phyloP scores from a whole-genome alignment of 2,888 invertebrate species.

The Chydorus sphaericus region DNA sequence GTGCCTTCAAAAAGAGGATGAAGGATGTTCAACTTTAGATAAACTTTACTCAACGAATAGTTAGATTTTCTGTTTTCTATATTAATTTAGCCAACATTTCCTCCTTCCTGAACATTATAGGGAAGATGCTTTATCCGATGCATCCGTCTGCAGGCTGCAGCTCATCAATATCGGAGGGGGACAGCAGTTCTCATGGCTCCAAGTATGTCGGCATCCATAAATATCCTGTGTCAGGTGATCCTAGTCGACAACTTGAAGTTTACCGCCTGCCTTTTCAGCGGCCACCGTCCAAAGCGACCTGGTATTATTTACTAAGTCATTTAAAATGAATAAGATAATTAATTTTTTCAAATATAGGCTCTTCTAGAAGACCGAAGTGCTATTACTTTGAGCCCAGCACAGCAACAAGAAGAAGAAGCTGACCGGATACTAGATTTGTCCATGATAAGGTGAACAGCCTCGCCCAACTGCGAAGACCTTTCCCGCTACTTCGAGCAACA shows the following conservation, averaged over 20 bases:
- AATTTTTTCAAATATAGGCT: conserved; percentile 30
- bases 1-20: too few species aligned
- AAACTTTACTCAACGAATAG: too few species aligned
- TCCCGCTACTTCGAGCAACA: not conserved
- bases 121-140: conserved; percentile 18
- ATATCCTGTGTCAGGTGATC: too few species aligned
- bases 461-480: not conserved
- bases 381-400: conserved; percentile 21
- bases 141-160: not conserved
- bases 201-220: not conserved
- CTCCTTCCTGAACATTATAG: conserved; percentile 12
- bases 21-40: too few species aligned
- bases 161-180: not conserved
- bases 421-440: conserved; percentile 34
- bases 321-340: not conserved
- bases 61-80: too few species aligned
- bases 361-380: conserved; percentile 46
- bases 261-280: conserved; percentile 26
- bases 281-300: not conserved
- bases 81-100: too few species aligned
- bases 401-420: conserved; percentile 22
- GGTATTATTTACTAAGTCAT: not conserved
- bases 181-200: not conserved
- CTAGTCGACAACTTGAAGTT: too few species aligned
- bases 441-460: conserved; percentile 24